Percentiles rank a stretch among this genome's conserved stretches.
These are phyloP conservation scores for Spilarctia lutea DNA, from an alignment of 2,888 invertebrate species.

Conservation along the genomic window DNA sequence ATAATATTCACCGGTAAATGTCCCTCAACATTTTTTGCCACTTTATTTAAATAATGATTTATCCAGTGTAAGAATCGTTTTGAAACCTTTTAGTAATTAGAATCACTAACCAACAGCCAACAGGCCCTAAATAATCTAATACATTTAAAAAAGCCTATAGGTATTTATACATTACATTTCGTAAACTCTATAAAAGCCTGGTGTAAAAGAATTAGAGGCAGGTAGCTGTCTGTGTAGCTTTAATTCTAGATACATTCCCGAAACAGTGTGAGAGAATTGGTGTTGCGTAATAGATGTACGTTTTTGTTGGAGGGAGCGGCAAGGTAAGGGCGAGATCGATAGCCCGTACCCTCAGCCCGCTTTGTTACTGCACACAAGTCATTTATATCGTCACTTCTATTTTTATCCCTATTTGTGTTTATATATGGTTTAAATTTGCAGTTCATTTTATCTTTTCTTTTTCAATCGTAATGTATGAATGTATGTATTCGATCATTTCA, in stretches of 20 bases:
- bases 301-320: constrained; percentile 40
- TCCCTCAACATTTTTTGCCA: no score
- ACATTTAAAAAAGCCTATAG: background rate
- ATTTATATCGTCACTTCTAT: constrained; percentile 14
- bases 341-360: constrained; percentile 29
- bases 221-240: constrained; percentile 10
- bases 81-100: background rate
- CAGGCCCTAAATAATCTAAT: background rate
- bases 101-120: background rate
- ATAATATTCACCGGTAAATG: no score
- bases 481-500: background rate
- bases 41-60: no score
- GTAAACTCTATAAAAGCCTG: background rate
- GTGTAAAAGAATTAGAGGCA: background rate
- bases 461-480: background rate
- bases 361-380: constrained; percentile 34
- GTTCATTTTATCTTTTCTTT: background rate
- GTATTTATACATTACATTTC: background rate
- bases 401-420: constrained; percentile 10
- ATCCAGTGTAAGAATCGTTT: background rate
- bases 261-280: constrained; percentile 21
- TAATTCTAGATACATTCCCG: constrained; percentile 21
- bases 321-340: constrained; percentile 58
- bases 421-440: background rate
- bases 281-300: constrained; percentile 36